phyloP scores from a whole-genome alignment of 2,888 invertebrate genomes.

The Nomada goodeniana region DNA sequence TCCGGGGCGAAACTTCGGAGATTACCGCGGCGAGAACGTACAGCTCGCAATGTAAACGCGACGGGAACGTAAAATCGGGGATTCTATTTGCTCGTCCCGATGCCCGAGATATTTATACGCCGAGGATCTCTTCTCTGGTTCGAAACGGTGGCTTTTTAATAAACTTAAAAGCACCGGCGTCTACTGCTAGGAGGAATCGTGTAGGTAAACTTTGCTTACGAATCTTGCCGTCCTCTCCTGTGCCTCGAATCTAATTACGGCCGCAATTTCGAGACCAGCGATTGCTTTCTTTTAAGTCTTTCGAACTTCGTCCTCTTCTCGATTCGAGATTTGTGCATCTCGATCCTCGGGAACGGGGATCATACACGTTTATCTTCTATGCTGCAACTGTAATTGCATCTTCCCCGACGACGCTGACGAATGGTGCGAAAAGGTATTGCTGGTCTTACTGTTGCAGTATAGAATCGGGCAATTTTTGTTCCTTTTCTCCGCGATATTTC shows the following conservation, averaged over 20 bases:
- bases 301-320: slow-evolving; percentile 6
- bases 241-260: slow-evolving; percentile 39
- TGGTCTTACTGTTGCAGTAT: neutral
- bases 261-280: slow-evolving; percentile 29
- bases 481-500: neutral
- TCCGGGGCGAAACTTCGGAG: slow-evolving; percentile 16
- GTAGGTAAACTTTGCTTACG: neutral
- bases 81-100: slow-evolving; percentile 16
- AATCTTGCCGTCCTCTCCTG: slow-evolving; percentile 8
- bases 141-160: slow-evolving; percentile 23
- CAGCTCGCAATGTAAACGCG: slow-evolving; percentile 16
- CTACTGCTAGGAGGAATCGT: neutral
- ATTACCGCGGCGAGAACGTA: slow-evolving; percentile 15
- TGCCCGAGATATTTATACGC: slow-evolving; percentile 14
- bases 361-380: too few relatives aligned
- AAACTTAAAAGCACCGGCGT: slow-evolving; percentile 8
- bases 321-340: slow-evolving; percentile 43
- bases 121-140: neutral
- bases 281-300: slow-evolving; percentile 12
- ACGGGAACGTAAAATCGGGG: slow-evolving; percentile 6
- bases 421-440: slow-evolving; percentile 35
- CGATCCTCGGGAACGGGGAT: too few relatives aligned
- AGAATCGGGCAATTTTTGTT: neutral
- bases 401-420: slow-evolving; percentile 33
- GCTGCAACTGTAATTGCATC: too few relatives aligned